Base-by-base conservation (phyloP, 1,140 invertebrate genomes). In the Pseudomyrmex sp. region DNA sequence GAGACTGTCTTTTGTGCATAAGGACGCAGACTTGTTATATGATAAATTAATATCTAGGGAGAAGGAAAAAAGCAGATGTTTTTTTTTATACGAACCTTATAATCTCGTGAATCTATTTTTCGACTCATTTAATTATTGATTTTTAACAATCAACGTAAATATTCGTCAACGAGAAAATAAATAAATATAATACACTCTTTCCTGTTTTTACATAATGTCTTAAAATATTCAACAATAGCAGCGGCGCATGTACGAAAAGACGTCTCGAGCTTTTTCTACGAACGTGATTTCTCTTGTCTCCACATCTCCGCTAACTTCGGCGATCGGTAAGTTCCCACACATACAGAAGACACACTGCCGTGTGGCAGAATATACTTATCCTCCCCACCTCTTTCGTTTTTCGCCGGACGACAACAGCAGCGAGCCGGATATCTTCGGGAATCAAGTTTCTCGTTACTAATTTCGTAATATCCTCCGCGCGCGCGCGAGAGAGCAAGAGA, bases 381-480 rank as follows among this genome's bases (percentile, higher is more conserved):
- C 54, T 70, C 50, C 0, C 3, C 0, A 26, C 3, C 15, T 20
- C 20, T 9, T 46, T 18, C n/a, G 20, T 10, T 23, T 44, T 44
- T 18, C 54, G 23, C 26, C 66, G 44, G 20, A 15, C 76, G 76
- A 72, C 75, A 79, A 52, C 50, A 13, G 59, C 59, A 44, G 50
- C 5, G 35, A 35, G 35, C 52, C 35, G 66, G 54, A 79, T 70
- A 48, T 79, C 76, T 79, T 79, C 76, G 54, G 54, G 54, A 80
- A 80, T 80, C 76, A 80, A 80, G 66, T 80, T 80, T 59, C 52
- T 52, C 44, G 58, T 46, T 69, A 66, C 79, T 83, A 87, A 79
- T 87, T 80, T 87, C 50, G 84, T 69, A 79, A 87, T 50, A 70
- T 70, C 84, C 62, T 72, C 59, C 59, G 18, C 52, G 59, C 48